Evolutionary conservation across 2,113 vertebrate genomes (phyloP).

Genomic region (Oenanthe oenanthe): DNA sequence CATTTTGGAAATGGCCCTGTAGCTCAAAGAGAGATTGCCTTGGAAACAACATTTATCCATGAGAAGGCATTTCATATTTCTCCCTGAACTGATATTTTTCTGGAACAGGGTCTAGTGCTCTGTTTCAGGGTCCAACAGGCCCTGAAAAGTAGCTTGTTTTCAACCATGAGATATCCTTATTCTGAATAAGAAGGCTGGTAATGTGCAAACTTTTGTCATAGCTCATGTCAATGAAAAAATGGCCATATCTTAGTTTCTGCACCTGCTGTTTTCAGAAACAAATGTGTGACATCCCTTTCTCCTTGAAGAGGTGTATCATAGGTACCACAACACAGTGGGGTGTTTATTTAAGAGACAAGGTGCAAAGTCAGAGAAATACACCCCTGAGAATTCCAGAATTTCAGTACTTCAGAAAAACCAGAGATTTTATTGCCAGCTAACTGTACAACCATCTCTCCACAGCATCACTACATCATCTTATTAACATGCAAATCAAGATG

Average conservation of each 20-base stretch:
- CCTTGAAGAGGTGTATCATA: not conserved
- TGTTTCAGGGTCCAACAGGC: not conserved
- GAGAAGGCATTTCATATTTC: not conserved
- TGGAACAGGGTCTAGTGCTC: not conserved
- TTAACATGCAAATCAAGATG: not conserved
- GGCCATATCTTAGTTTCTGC: not conserved
- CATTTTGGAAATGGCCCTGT: not conserved
- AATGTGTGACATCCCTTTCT: not conserved
- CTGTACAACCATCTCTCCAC: not conserved
- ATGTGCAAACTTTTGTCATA: not conserved
- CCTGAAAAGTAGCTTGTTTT: not conserved
- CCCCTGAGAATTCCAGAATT: not conserved
- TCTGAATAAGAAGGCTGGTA: not conserved
- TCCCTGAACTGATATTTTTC: not conserved
- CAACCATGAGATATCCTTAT: not conserved
- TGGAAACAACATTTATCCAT: not conserved
- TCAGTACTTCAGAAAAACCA: not conserved
- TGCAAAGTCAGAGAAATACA: constrained; percentile 34
- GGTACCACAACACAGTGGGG: not conserved
- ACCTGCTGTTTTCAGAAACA: constrained; percentile 13
- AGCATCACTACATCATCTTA: not conserved
- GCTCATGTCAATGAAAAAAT: not conserved
- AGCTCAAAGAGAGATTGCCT: not conserved
- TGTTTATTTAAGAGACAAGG: not conserved
- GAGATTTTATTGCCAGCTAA: not conserved